phyloP scores from a whole-genome alignment of 2,113 vertebrate species.

The Chloropsis cyanopogon region DNA sequence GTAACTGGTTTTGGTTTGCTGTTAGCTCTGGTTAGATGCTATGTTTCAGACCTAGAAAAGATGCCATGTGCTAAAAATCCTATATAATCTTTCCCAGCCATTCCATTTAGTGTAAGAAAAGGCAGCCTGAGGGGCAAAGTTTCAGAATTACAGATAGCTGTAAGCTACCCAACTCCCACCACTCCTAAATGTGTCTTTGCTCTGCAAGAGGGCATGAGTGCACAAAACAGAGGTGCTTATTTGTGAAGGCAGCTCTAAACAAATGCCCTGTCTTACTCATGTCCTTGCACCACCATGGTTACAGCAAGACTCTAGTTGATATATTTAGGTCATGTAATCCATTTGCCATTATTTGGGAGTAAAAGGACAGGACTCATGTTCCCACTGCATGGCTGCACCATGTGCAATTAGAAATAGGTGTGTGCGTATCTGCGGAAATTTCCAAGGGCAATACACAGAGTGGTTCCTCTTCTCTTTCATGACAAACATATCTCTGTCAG shows the following conservation, averaged over 20 bases:
- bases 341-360: background rate
- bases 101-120: background rate
- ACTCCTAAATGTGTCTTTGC: background rate
- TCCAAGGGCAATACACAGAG: slow-evolving; percentile 15
- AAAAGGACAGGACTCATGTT: background rate
- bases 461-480: slow-evolving; percentile 5
- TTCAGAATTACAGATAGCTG: background rate
- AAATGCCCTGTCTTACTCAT: background rate
- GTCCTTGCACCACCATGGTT: background rate
- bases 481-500: background rate
- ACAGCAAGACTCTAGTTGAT: background rate
- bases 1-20: background rate
- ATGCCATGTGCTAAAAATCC: background rate
- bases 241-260: background rate
- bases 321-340: background rate
- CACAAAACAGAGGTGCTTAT: background rate
- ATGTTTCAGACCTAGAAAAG: background rate
- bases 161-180: background rate
- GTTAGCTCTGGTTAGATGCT: background rate
- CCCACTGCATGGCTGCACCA: background rate
- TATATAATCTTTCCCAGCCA: background rate
- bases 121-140: background rate
- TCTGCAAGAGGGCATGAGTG: background rate
- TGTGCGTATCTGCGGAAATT: background rate
- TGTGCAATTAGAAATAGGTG: background rate